Evolutionary conservation across 2,888 invertebrate genomes (phyloP), one percentile per base, ranked within the genome.

Genomic region (Onchidella celtica): DNA sequence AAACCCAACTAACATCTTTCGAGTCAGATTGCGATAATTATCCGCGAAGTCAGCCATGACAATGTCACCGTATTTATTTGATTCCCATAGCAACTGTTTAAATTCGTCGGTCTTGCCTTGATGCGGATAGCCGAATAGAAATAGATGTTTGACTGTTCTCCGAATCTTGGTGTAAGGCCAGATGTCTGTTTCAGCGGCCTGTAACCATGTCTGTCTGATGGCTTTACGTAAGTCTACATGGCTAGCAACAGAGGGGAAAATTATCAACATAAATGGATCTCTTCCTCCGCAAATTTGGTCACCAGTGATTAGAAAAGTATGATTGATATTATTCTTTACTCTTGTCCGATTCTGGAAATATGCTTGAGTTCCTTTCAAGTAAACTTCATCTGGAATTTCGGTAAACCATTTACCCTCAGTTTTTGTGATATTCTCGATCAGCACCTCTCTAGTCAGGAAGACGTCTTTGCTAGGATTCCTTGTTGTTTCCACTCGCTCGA

Each of bases 1-100:
- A 24, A 84, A 34, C 9, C 84, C 84, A 4, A 29, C 29, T 1
- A 84, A 36, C 0, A 84, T 70, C 66, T 84, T 84, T 34, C 76
- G 38, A n/a, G 75, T 79, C 68, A 84, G 76, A 59, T 84, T 84
- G 17, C 40, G 55, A 61, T 84, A 84, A 11, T 78, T 65, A 36
- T 84, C 84, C 11, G 40, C 21, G 27, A 84, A 84, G 32, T 81
- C 81, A 0, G 47, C 79, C 61, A 81, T 63, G 17, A 84, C 66
- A 24, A 84, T 27, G 29, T 84, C 84, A 3, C 72, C 75, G 21
- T 61, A 61, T 57, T 65, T 59, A 2, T 40, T 29, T 1, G 63
- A 66, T 73, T 84, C 81, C 3, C 24, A n/a, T 17, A 47, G n/a
- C 11, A 79, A 32, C 34, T 32, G 14, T n/a, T 34, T 32, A n/a